Evolutionary conservation across 2,113 vertebrate genomes (phyloP), one percentile per base, ranked within the genome.

Genomic region (Cephalopholis sonnerati): DNA sequence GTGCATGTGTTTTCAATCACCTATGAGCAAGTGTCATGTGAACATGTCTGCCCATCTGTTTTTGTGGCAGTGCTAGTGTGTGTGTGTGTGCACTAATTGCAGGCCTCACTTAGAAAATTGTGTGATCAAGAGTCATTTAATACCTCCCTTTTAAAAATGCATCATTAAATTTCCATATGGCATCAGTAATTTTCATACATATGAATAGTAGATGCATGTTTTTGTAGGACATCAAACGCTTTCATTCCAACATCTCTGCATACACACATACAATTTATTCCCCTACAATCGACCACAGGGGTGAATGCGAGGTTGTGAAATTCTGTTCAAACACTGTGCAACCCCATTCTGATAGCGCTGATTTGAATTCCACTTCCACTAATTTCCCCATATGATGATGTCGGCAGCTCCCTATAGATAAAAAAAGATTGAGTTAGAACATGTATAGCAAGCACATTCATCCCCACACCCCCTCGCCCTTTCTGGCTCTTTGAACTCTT

Each of bases 401-500:
- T 68, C 15, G 55, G 66, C 79, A 75, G 79, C 74, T 91, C 88
- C 91, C 82, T 87, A 92, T 93, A 92, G 92, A 92, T 91, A 74
- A 83, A 91, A 87, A 84, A 69, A 69, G 79, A 88, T 81, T 84
- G 70, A 90, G 78, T 88, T 89, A 61, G 89, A 91, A 87, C 88
- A 90, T 91, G 86, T 92, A 92, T 90, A 85, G 90, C 76, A 79
- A 90, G 83, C 89, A 69, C 79, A 90, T 86, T 90, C 90, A 78
- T 80, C 83, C 77, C 81, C 75, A 18, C 79, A 12, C 68, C 71
- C 25, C 81, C 39, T 86, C 63, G 44, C 85, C 90, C 90, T 88
- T 85, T 83, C 85, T 90, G 87, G 65, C 85, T 93, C 92, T 93
- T 92, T 94, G 89, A 95, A 94, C 86, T 90, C 89, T 91, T 93